Evolutionary conservation across 2,888 invertebrate species (phyloP).

Genomic region (Halictus quadricinctus): DNA sequence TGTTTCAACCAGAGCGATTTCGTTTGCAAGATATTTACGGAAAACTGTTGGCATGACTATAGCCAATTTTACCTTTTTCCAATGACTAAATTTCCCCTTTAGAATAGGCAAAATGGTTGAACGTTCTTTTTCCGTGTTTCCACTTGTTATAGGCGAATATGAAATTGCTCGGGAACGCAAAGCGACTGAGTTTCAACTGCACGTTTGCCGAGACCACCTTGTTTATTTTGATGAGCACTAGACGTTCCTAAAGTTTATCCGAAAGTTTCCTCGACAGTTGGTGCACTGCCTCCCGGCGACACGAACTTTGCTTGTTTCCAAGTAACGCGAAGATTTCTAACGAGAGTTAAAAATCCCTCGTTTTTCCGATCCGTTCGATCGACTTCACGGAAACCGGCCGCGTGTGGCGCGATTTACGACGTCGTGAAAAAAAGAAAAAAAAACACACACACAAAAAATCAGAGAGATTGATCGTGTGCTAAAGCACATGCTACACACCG

Average conservation of each 20-base stretch:
- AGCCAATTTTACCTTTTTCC: too few relatives aligned
- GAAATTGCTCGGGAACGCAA: background rate
- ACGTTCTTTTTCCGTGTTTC: background rate
- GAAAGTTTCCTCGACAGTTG: background rate
- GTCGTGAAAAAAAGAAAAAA: slow-evolving; percentile 27
- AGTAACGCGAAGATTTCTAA: slow-evolving; percentile 16
- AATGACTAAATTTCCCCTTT: too few relatives aligned
- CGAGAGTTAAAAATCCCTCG: background rate
- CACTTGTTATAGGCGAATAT: background rate
- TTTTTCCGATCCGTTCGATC: slow-evolving; percentile 20
- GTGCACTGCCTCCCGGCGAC: background rate
- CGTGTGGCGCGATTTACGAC: slow-evolving; percentile 37
- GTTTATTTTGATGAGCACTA: slow-evolving; percentile 15
- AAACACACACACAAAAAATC: too few relatives aligned
- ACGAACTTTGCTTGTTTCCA: slow-evolving; percentile 26
- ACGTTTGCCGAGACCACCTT: background rate
- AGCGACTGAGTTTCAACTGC: background rate
- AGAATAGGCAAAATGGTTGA: background rate
- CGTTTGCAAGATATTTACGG: too few relatives aligned
- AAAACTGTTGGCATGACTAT: too few relatives aligned
- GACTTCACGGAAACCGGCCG: slow-evolving; percentile 24
- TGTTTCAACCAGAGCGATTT: too few relatives aligned
- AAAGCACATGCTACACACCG: slow-evolving; percentile 45
- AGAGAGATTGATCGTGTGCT: slow-evolving; percentile 53
- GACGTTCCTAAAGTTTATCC: background rate